Evolutionary conservation across 2,797 vertebrate species (phyloP), one percentile per base, ranked within the genome.

Genomic region (Orestias chungarensis): DNA sequence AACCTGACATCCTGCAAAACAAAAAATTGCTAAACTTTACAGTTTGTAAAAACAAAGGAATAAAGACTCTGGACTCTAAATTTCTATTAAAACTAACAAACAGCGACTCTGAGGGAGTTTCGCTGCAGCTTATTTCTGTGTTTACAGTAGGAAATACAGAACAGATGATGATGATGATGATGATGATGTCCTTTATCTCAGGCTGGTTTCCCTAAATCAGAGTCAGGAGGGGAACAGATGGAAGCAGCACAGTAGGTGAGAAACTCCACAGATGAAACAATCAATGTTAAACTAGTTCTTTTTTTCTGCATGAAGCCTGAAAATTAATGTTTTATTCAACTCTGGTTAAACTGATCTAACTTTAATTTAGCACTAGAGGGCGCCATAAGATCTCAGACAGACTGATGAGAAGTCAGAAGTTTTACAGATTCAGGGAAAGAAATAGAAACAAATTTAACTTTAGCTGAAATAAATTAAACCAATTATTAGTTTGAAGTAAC

Each of bases 161-260:
- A 17, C 18, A 2, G 18, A 43, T 43, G 42, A 43, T 43, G 47
- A n/a, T 7, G 20, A 49, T 23, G 47, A 6, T 49, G 47, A 49
- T 49, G 66, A 80, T 40, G 68, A 80, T 40, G 35, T 74, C 1
- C 11, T 64, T 49, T 68, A 62, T 73, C 0, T 82, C 81, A 94
- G 92, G 55, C 61, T n/a, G 84, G 82, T 29, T 18, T 74, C 0
- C 68, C 82, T 15, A 79, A 87, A 33, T 67, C 82, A 47, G 86
- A 82, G 52, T 79, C 68, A 25, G 85, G 52, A 14, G 85, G 44
- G 68, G 91, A 87, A 38, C 71, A 82, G 73, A 70, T 49, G 0
- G 70, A 87, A 59, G 80, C 70, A 4, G 88, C 67, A 3, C 88
- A 92, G 86, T 92, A 93, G 90, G 88, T 92, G 67, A 88, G 84